phyloP scores from a whole-genome alignment of 2,888 invertebrate genomes.

The Oscheius sp. region DNA sequence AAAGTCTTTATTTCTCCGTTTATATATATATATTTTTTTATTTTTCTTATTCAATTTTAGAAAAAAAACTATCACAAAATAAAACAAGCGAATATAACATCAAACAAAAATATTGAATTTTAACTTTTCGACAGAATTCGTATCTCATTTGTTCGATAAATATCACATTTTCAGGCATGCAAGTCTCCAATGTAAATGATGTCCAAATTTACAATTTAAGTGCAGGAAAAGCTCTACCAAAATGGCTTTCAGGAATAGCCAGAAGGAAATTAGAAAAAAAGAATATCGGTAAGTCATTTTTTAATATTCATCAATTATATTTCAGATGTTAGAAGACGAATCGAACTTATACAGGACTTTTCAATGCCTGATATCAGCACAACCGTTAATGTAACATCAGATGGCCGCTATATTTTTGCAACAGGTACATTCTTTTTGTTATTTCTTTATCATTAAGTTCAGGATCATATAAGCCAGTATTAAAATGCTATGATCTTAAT shows the following conservation, averaged over 20 bases:
- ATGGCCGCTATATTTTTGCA: slow-evolving; percentile 89
- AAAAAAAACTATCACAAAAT: too few relatives aligned
- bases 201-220: slow-evolving; percentile 97
- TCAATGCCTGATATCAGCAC: slow-evolving; percentile 93
- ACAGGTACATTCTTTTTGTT: slow-evolving; percentile 77
- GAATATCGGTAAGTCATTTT: slow-evolving; percentile 73
- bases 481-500: slow-evolving; percentile 94
- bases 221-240: slow-evolving; percentile 93
- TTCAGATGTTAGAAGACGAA: slow-evolving; percentile 83
- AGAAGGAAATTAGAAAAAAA: slow-evolving; percentile 72
- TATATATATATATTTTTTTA: too few relatives aligned
- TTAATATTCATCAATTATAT: slow-evolving; percentile 14
- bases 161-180: slow-evolving; percentile 54
- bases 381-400: slow-evolving; percentile 83
- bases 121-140: too few relatives aligned
- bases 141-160: too few relatives aligned
- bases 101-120: too few relatives aligned
- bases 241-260: slow-evolving; percentile 75
- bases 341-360: slow-evolving; percentile 97
- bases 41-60: too few relatives aligned
- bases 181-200: slow-evolving; percentile 78
- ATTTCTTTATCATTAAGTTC: slow-evolving; percentile 8
- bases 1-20: too few relatives aligned
- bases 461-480: slow-evolving; percentile 87
- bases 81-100: too few relatives aligned